Evolutionary conservation across 2,797 vertebrate genomes (phyloP), one percentile per base, ranked within the genome.

Genomic region (Catostomus latipinnis): DNA sequence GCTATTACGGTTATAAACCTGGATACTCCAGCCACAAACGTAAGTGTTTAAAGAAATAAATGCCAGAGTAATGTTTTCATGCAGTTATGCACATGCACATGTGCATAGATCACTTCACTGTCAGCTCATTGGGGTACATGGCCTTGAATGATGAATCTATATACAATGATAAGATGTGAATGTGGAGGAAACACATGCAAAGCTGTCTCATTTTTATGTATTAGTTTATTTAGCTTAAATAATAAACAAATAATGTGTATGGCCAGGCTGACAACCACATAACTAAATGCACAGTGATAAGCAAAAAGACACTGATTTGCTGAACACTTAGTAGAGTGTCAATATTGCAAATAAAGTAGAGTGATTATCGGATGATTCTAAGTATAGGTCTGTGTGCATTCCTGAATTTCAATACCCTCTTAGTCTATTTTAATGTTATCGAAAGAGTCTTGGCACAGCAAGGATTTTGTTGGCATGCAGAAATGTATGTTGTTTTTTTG

Each of bases 1-100:
- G 97, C 87, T 99, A 98, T 94, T 99, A 99, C 90, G 97, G 98
- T 87, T 99, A 99, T 89, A 98, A 97, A 88, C 96, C 97, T 13
- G 97, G 96, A 57, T 98, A 98, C 93, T 96, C 97, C 91, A 96
- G 96, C 89, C 97, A 97, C 83, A 97, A 93, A 96, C 97, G 97
- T 99, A 94, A 98, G 97, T 93, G 67, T 77, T 56, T 54, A n/a
- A 6, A 52, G 54, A 56, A 10, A 62, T 9, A 62, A 22, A 12
- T 50, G 58, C 50, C 12, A 9, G n/a, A 62, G 9, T 53, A 6
- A 54, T 22, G 13, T n/a, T 43, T 16, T 50, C 46, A 46, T 50
- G 63, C 49, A 66, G 6, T 2, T 9, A 68, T 52, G 46, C 16
- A 63, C 10, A 68, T 52, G 46, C 16, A 63, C 10, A 34, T 49